Conservation (phyloP, 1,140 invertebrate genomes). For the Ectropis grisescens region DNA sequence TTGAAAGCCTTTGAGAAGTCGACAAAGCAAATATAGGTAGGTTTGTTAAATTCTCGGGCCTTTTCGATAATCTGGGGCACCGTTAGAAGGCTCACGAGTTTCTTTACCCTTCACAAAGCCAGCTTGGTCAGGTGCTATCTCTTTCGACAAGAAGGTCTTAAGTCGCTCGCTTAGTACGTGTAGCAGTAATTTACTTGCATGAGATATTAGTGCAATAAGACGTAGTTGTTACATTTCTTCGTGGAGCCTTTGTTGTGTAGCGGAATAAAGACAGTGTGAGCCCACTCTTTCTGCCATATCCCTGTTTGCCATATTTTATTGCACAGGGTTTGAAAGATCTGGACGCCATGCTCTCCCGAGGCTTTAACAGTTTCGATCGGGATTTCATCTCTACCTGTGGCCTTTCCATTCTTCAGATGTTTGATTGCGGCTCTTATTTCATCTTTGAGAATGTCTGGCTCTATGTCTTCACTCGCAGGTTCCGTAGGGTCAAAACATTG, state of each 20-base stretch:
- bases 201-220: slow-evolving; percentile 11
- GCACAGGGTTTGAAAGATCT: slow-evolving; percentile 10
- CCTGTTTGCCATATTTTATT: slow-evolving; percentile 12
- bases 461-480: slow-evolving; percentile 8
- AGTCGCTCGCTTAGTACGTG: slow-evolving; percentile 12
- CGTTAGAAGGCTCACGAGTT: slow-evolving; percentile 16
- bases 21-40: slow-evolving; percentile 6
- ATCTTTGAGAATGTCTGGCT: slow-evolving; percentile 13
- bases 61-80: slow-evolving; percentile 6
- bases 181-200: slow-evolving; percentile 18
- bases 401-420: too few relatives aligned
- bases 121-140: slow-evolving; percentile 15
- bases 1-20: slow-evolving; percentile 6
- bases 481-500: slow-evolving; percentile 6
- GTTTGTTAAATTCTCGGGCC: slow-evolving; percentile 9
- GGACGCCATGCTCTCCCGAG: too few relatives aligned
- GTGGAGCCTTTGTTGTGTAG: slow-evolving; percentile 13
- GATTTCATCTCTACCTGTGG: slow-evolving; percentile 12
- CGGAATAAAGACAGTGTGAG: slow-evolving; percentile 9
- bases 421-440: slow-evolving; percentile 15
- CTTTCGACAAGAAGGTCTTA: slow-evolving; percentile 4
- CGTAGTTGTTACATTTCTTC: slow-evolving; percentile 14
- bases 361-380: slow-evolving; percentile 10
- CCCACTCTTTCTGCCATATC: slow-evolving; percentile 11
- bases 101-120: slow-evolving; percentile 15